phyloP scores from a whole-genome alignment of 2,113 vertebrate species.

The Ursus arctos region DNA sequence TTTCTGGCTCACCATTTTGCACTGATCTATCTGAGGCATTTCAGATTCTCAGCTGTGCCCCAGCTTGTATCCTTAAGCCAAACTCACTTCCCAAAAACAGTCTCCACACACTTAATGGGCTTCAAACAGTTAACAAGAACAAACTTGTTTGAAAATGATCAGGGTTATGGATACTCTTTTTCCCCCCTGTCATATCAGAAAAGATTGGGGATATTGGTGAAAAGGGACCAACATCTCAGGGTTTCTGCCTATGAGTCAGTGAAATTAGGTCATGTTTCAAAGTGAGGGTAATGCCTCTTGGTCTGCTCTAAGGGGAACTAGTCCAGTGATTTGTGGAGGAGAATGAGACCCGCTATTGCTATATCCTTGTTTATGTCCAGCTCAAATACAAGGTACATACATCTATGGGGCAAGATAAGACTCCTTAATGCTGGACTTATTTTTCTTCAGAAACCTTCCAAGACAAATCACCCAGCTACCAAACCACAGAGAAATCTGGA shows the following conservation, averaged over 20 bases:
- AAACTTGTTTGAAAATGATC: background rate
- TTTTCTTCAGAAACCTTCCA: constrained; percentile 56
- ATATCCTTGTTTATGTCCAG: constrained; percentile 44
- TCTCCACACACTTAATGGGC: background rate
- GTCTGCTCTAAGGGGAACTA: background rate
- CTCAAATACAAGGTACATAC: background rate
- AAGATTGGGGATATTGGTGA: background rate
- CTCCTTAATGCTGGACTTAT: constrained; percentile 33
- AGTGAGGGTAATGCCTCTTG: constrained; percentile 25
- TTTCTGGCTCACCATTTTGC: background rate
- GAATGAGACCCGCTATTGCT: background rate
- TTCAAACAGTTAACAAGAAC: background rate
- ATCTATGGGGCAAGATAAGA: constrained; percentile 57
- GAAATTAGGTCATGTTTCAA: constrained; percentile 65
- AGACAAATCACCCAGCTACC: background rate
- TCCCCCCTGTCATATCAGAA: background rate
- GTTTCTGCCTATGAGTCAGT: constrained; percentile 53
- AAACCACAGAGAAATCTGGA: background rate
- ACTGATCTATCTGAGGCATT: background rate
- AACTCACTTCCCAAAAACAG: background rate
- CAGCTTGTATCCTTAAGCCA: background rate
- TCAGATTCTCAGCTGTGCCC: background rate
- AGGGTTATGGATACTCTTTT: background rate
- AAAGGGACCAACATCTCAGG: constrained; percentile 30
- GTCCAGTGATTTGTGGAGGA: constrained; percentile 50